These are phyloP conservation scores for Drosophila multiciliata DNA, from an alignment of 2,888 invertebrate genomes.

Conservation along the genomic window DNA sequence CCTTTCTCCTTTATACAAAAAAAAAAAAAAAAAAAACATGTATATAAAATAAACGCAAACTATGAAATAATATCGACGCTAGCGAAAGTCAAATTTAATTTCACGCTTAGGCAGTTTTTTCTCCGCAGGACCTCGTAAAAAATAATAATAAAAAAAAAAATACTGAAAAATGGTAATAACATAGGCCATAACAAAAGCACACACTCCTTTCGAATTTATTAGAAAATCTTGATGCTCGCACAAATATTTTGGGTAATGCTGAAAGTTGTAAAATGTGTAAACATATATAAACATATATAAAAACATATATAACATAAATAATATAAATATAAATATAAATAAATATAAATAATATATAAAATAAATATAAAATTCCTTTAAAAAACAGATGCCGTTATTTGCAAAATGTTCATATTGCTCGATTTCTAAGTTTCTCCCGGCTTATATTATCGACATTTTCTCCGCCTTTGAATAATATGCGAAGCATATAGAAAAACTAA, in stretches of 20 bases:
- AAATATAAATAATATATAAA: no score
- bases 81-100: slow-evolving; percentile 70
- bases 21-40: background rate
- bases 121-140: slow-evolving; percentile 31
- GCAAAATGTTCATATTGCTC: background rate
- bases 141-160: slow-evolving; percentile 32
- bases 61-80: slow-evolving; percentile 59
- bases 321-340: no score
- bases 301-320: background rate
- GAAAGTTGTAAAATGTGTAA: background rate
- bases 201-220: slow-evolving; percentile 18
- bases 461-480: background rate
- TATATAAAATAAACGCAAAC: slow-evolving; percentile 25
- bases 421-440: background rate
- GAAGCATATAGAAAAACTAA: background rate
- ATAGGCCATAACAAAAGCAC: slow-evolving; percentile 6
- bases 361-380: no score
- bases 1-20: slow-evolving; percentile 12
- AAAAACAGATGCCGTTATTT: background rate
- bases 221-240: slow-evolving; percentile 1
- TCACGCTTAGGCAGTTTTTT: slow-evolving; percentile 67
- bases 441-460: background rate
- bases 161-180: slow-evolving; percentile 26
- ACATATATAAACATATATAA: background rate
- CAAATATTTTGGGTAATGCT: background rate